These are phyloP conservation scores for Himantopus leucocephalus DNA, from an alignment of 2,113 vertebrate species.

Conservation along the genomic window DNA sequence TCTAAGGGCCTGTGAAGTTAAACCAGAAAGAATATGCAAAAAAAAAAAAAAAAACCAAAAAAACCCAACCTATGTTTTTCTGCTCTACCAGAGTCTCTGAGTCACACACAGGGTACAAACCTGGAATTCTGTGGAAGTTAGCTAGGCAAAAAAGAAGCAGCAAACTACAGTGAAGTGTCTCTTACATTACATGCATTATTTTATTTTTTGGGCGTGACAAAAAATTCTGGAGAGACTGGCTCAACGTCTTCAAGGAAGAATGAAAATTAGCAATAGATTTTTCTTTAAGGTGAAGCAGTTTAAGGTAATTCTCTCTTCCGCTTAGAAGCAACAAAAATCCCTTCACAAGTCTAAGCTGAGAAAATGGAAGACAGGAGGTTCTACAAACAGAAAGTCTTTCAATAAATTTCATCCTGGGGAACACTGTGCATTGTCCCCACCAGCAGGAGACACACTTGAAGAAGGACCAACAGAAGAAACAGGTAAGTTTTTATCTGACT, in stretches of 20 bases:
- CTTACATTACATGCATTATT: neutral
- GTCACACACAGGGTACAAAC: neutral
- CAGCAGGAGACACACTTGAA: neutral
- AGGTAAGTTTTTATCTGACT: neutral
- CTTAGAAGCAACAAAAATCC: neutral
- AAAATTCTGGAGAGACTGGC: neutral
- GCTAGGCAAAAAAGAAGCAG: neutral
- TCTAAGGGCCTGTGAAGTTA: neutral
- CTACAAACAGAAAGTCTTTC: neutral
- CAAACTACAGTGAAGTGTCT: neutral
- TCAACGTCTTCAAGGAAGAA: neutral
- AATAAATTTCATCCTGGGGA: neutral
- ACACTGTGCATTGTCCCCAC: neutral
- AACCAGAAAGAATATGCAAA: neutral
- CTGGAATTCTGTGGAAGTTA: neutral
- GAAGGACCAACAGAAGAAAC: neutral
- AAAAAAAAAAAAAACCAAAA: neutral
- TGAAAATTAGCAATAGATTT: neutral
- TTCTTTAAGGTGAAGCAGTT: neutral
- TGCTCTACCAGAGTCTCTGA: neutral
- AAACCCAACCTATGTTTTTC: neutral
- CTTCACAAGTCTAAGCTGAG: neutral
- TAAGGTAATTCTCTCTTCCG: neutral
- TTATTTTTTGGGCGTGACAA: neutral
- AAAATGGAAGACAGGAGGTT: neutral